Base-by-base conservation (phyloP, 2,797 vertebrate species). In the Catamblyrhynchus diadema region DNA sequence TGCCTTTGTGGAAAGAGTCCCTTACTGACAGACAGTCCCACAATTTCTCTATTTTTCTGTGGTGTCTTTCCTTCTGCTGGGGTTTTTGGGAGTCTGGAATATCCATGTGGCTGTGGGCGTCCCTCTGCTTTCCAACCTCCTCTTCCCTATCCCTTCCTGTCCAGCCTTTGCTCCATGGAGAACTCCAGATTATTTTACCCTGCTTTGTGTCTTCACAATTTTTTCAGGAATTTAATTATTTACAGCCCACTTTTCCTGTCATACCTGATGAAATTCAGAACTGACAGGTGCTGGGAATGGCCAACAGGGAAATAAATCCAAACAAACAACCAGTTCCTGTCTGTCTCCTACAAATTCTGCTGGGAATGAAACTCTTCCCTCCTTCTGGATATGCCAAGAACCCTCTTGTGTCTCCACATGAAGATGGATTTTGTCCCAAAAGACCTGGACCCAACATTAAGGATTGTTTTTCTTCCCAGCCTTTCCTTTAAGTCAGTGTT, bases 91-190 rank as follows among this genome's bases (percentile, higher is more conserved):
- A 86, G 39, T 10, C 50, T 82, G 41, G 71, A 83, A 66, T 13
- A 70, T 24, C 32, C 6, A 13, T 3, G 3, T 47, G 22, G 4
- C 28, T 1, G 0, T 17, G 17, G 47, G 10, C 20, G 2, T 33
- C 35, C 6, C 42, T 61, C 8, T 33, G 2, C 16, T 57, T 84
- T 74, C 41, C 77, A 81, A 0, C 2, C 9, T 81, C 14, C 10
- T 72, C 8, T 17, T 80, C 14, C 39, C 33, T 25, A 41, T 16
- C 33, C 62, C 33, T 42, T 77, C 42, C 24, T 50, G 11, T 28
- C 7, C 14, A 53, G 25, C 16, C 16, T 71, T 67, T 47, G 3
- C 19, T 77, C 39, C 11, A 3, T 2, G 5, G n/a, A 60, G 8
- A 18, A 6, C 28, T 7, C 37, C 24, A 9, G 19, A 4, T 17